Evolutionary conservation across 2,113 vertebrate genomes (phyloP), one percentile per base, ranked within the genome.

Genomic region (Daboia siamensis): DNA sequence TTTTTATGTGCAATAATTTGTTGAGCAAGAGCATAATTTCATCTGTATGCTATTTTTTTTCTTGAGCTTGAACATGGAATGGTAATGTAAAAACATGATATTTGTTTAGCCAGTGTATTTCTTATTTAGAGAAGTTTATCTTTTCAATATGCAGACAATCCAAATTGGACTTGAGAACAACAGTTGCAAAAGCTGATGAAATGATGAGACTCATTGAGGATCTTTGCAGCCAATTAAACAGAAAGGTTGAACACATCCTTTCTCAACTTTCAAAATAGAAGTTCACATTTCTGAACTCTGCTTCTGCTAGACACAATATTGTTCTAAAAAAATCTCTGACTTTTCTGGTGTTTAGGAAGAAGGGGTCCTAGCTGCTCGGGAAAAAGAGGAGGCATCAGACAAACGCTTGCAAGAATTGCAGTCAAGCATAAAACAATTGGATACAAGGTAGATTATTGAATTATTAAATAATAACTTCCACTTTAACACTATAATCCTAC

Each of bases 321-420:
- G 44, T 91, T 6, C 2, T 92, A 33, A 57, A 23, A 39, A 48
- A 48, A 89, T 86, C 3, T 93, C 23, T 90, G n/a, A 86, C 59
- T 44, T 39, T 8, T 94, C 17, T 87, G 3, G 39, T 94, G 95
- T 96, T 91, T 92, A 99, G 99, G 98, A 99, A 88, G 98, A 98
- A 93, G 98, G 98, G 0, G 89, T 97, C 51, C 5, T 96, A 3
- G 97, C 97, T 95, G 98, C 98, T 90, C 98, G 96, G 80, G 97
- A 97, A 90, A 98, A 97, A 96, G 99, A 99, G 95, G 97, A 97
- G 3, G 97, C 97, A 5, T 97, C 98, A 89, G 98, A 99, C 57
- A 98, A 97, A 93, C 97, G 96, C 54, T 96, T 98, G 80, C 98
- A 98, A 59, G 97, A 99, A 94, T 96, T 99, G 91, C 99, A 99